A percentile compares a stretch with the other conserved stretches of the same genome.
These are phyloP conservation scores for Capitulum mitella DNA, from an alignment of 2,888 invertebrate genomes.

Conservation along the genomic window DNA sequence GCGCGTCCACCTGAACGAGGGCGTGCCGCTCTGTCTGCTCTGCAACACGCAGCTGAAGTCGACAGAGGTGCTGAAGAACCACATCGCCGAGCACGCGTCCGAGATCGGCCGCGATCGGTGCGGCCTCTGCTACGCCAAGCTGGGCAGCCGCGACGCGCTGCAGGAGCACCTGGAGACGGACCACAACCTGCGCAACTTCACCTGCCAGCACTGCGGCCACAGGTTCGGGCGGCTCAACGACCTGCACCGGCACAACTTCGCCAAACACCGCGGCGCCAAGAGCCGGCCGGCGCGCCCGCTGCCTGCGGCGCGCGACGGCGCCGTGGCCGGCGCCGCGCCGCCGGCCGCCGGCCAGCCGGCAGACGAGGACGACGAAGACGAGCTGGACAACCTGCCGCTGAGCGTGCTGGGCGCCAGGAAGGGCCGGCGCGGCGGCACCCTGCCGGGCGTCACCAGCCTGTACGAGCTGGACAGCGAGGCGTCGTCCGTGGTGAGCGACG, in stretches of 20 bases:
- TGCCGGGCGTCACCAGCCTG: not conserved
- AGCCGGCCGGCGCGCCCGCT: not conserved
- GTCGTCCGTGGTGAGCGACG: not conserved
- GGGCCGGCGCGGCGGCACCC: not conserved
- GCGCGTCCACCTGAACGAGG: not conserved
- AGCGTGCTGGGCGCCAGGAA: not conserved
- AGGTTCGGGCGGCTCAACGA: not conserved
- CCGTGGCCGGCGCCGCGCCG: not conserved
- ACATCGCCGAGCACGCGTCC: conserved; percentile 23
- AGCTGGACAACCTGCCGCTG: not conserved
- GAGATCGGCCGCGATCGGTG: conserved; percentile 24
- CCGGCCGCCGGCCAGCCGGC: not conserved
- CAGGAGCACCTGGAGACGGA: conserved; percentile 18
- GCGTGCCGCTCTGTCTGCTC: conserved; percentile 23
- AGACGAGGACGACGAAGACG: not conserved
- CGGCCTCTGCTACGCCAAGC: conserved; percentile 25
- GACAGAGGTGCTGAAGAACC: conserved; percentile 8
- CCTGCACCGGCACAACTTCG: conserved; percentile 18
- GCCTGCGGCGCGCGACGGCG: not conserved
- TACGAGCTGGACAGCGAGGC: not conserved
- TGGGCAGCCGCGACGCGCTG: conserved; percentile 24
- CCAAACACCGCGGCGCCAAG: not conserved
- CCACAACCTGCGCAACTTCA: conserved; percentile 24
- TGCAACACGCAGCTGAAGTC: not conserved
- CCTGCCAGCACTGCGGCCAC: not conserved